Evolutionary conservation across 2,888 invertebrate genomes (phyloP).

Genomic region (Heliconius sara): DNA sequence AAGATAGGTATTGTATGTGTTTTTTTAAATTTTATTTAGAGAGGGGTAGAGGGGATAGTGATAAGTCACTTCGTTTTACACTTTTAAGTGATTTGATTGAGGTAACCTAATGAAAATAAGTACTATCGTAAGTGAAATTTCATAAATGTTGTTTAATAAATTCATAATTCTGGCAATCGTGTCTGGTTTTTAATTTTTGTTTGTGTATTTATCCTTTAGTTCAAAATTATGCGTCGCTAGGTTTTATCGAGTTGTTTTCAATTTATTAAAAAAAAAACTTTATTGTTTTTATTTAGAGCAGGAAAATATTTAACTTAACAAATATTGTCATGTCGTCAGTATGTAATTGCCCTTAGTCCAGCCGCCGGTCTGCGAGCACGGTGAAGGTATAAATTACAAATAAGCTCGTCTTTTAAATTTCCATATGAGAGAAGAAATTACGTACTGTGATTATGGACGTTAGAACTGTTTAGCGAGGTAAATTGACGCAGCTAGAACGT

Average conservation of each 20-base stretch:
- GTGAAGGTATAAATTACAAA: conserved; percentile 31
- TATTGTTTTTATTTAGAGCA: no score
- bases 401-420: conserved; percentile 28
- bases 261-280: no score
- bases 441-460: conserved; percentile 4
- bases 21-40: not conserved
- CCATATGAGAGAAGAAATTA: conserved; percentile 29
- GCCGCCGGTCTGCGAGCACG: conserved; percentile 16
- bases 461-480: not conserved
- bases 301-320: not conserved
- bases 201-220: not conserved
- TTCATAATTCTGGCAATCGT: not conserved
- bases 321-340: conserved; percentile 17
- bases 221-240: not conserved
- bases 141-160: not conserved
- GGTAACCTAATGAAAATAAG: not conserved
- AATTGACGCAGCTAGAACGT: not conserved
- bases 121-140: not conserved
- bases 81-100: not conserved
- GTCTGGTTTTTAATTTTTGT: no score
- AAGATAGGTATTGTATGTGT: not conserved
- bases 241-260: not conserved
- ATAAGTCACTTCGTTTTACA: not conserved
- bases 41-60: not conserved
- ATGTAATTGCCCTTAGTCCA: conserved; percentile 37